Evolutionary conservation across 2,113 vertebrate species (phyloP).

Genomic region (Triplophysa rosa): DNA sequence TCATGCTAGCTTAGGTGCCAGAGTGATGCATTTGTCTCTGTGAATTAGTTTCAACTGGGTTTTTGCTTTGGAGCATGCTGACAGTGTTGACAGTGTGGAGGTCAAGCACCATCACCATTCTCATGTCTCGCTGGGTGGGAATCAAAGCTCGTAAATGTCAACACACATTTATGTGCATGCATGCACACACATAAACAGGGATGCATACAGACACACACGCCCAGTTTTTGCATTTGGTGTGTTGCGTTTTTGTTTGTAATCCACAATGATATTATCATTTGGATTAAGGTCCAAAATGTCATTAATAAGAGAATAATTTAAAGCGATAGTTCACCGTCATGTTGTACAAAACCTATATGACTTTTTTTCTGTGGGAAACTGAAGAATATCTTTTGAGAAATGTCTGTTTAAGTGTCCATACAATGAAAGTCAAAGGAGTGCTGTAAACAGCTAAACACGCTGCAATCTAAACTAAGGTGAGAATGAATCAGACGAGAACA

Average conservation of each 20-base stretch:
- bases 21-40: slow-evolving; percentile 58
- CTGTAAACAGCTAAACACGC: not conserved
- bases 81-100: slow-evolving; percentile 49
- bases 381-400: too few species aligned
- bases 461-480: not conserved
- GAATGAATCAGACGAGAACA: not conserved
- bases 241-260: not conserved
- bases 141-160: slow-evolving; percentile 51
- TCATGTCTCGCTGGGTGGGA: slow-evolving; percentile 58
- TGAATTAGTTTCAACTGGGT: slow-evolving; percentile 55
- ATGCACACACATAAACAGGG: slow-evolving; percentile 17
- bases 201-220: slow-evolving; percentile 8
- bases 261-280: not conserved
- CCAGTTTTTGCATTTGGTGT: slow-evolving; percentile 13
- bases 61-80: slow-evolving; percentile 51
- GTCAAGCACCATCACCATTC: slow-evolving; percentile 27
- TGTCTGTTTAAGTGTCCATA: too few species aligned
- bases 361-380: too few species aligned
- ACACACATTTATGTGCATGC: slow-evolving; percentile 14
- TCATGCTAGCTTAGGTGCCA: slow-evolving; percentile 49
- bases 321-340: too few species aligned
- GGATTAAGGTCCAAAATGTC: not conserved
- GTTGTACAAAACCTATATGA: too few species aligned
- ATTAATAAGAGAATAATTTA: not conserved
- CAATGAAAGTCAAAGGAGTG: too few species aligned